Percentiles rank a stretch among this genome's conserved stretches.
phyloP scores from a whole-genome alignment of 1,140 invertebrate genomes.

The Papilio xuthus region DNA sequence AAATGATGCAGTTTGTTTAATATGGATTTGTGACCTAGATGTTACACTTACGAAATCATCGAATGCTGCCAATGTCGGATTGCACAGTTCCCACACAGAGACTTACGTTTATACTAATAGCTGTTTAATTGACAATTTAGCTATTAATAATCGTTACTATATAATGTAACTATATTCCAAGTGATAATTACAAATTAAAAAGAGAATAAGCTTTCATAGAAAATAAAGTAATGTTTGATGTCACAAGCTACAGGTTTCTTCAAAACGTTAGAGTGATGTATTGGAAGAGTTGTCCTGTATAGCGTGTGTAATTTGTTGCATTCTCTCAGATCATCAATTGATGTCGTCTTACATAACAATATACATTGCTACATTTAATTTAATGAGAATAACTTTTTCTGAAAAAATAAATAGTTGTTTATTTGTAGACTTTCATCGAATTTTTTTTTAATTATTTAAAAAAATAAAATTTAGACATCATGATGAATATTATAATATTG shows the following conservation, averaged over 20 bases:
- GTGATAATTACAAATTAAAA: no score
- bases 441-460: background rate
- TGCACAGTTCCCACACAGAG: background rate
- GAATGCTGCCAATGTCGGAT: slow-evolving; percentile 19
- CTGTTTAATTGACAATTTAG: background rate
- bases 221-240: background rate
- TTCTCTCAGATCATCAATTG: background rate
- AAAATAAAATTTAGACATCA: background rate
- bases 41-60: slow-evolving; percentile 40
- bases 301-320: background rate
- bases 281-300: background rate
- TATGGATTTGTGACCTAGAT: slow-evolving; percentile 61
- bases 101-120: slow-evolving; percentile 1
- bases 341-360: background rate
- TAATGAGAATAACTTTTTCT: background rate
- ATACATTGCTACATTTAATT: background rate
- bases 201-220: no score
- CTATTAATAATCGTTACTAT: background rate
- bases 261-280: background rate
- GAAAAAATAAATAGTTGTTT: no score
- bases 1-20: slow-evolving; percentile 57
- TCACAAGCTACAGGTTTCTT: background rate
- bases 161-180: background rate
- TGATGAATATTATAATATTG: background rate
- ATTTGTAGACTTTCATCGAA: no score